Evolutionary conservation across 2,888 invertebrate species (phyloP), one percentile per base, ranked within the genome.

Genomic region (Platycheirus albimanus): DNA sequence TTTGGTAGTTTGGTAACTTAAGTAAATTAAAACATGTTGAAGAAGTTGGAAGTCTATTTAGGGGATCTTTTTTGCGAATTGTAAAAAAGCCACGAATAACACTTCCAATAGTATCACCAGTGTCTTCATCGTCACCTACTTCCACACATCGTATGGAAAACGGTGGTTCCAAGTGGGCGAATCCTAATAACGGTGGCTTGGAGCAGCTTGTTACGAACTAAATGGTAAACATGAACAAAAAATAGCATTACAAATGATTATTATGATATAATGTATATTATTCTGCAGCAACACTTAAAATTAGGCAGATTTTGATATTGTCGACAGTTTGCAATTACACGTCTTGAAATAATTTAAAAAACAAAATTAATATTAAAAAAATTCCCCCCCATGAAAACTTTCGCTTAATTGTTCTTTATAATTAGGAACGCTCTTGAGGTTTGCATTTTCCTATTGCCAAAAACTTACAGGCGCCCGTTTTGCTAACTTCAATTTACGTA

Each of bases 81-180:
- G 99, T 98, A 90, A 99, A 98, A 91, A 99, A 99, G 15, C 99
- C 99, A 76, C 99, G 94, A 84, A 99, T 96, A 0, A 99, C 99
- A 90, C 98, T 98, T 15, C 98, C 98, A 93, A 93, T 86, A 3
- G 91, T 91, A 78, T 91, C 91, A 78, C 97, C 97, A 0, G 96
- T 97, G 87, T 97, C 97, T 90, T 97, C 97, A 88, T 99, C 99
- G 88, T 99, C 99, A 2, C 98, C 97, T 20, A 99, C 99, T 92
- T 99, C 99, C 1, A 99, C 99, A 91, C 99, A 99, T 69, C 99
- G 95, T 88, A 99, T 98, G 0, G 99, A 98, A 92, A 99, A 99
- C 0, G 98, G 98, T 1, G 99, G 99, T 89, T 99, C 99, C 84
- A 99, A 92, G 89, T 99, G 96, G 0, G 98, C 97, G 90, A 99